Evolutionary conservation across 2,888 invertebrate species (phyloP).

Genomic region (Amiota minor): DNA sequence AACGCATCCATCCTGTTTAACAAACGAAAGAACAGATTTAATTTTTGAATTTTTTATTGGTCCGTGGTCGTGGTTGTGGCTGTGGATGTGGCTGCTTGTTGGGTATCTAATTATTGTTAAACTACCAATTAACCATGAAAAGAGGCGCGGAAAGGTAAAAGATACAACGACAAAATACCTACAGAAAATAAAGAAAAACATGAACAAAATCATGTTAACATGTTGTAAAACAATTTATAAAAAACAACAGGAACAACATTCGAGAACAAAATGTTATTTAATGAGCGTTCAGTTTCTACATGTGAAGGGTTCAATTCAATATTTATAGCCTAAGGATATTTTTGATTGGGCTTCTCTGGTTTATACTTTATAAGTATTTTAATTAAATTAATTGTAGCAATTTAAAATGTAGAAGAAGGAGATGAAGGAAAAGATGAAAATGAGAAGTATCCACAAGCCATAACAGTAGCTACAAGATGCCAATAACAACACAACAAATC

Average conservation of each 20-base stretch:
- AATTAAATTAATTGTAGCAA: constrained; percentile 63
- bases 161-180: constrained; percentile 16
- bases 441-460: neutral
- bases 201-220: constrained; percentile 53
- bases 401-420: constrained; percentile 48
- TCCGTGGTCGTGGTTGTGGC: constrained; percentile 47
- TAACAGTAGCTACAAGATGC: constrained; percentile 1
- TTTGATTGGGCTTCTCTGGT: constrained; percentile 38
- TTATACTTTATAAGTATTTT: constrained; percentile 52
- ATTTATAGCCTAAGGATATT: constrained; percentile 8
- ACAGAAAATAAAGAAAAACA: constrained; percentile 12
- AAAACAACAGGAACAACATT: constrained; percentile 11
- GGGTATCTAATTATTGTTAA: constrained; percentile 70
- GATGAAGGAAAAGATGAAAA: neutral
- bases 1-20: neutral
- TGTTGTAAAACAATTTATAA: constrained; percentile 54
- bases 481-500: neutral
- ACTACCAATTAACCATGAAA: constrained; percentile 63
- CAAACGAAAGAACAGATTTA: neutral
- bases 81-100: constrained; percentile 32
- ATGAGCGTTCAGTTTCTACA: constrained; percentile 21
- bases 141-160: constrained; percentile 4
- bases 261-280: constrained; percentile 4
- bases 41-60: constrained; percentile 22
- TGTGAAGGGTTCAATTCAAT: constrained; percentile 36